Evolutionary conservation across 2,113 vertebrate species (phyloP).

Genomic region (Eudyptes chrysolophus): DNA sequence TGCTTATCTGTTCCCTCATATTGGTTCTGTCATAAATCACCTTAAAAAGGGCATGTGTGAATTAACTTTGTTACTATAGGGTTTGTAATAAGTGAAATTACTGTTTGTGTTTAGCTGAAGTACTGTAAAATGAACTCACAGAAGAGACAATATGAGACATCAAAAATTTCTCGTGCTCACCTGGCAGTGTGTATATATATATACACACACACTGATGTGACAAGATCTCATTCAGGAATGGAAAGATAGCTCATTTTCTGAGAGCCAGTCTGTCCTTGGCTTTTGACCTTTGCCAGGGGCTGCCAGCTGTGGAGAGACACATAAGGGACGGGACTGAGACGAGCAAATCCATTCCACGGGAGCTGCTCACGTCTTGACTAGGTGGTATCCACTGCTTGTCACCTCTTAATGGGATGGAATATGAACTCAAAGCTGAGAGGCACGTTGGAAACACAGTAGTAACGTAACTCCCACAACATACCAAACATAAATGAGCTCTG

Average conservation of each 20-base stretch:
- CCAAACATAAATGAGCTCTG: neutral
- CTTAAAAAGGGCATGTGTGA: neutral
- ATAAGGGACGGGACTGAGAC: neutral
- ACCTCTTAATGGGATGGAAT: neutral
- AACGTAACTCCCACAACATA: neutral
- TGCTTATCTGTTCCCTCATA: neutral
- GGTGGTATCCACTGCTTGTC: neutral
- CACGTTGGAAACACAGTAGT: neutral
- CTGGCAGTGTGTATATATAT: neutral
- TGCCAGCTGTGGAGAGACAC: neutral
- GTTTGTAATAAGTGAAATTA: neutral
- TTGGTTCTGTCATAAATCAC: neutral
- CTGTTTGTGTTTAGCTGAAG: neutral
- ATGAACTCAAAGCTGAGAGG: neutral
- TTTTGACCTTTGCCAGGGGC: neutral
- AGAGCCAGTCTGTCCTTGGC: neutral
- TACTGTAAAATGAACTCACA: neutral
- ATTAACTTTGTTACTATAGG: neutral
- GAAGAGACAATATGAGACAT: neutral
- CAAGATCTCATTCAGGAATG: rapidly evolving
- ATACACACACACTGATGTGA: rapidly evolving
- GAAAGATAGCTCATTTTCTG: neutral
- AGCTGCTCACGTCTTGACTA: neutral
- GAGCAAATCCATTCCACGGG: rapidly evolving
- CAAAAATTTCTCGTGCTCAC: neutral